A percentile compares a stretch with the other conserved stretches of the same genome.
Conservation (phyloP, 2,888 invertebrate species). For the Drosophila conformis region DNA sequence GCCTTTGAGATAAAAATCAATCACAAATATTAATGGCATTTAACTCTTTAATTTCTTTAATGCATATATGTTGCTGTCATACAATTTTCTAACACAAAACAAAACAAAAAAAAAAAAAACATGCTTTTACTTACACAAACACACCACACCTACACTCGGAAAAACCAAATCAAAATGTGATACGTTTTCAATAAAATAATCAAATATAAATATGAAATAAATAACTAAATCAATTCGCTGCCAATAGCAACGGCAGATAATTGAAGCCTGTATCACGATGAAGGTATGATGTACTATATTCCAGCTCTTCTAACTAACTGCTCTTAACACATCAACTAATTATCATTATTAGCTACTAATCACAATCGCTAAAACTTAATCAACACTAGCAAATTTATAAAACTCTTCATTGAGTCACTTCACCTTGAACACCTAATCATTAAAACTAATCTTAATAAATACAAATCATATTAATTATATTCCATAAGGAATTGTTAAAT, state of each 20-base stretch:
- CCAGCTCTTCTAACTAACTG: slow-evolving; percentile 57
- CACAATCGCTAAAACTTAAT: slow-evolving; percentile 47
- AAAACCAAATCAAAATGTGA: slow-evolving; percentile 63
- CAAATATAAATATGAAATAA: slow-evolving; percentile 54
- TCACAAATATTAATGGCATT: slow-evolving; percentile 60
- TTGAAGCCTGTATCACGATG: slow-evolving; percentile 96
- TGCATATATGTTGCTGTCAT: slow-evolving; percentile 69
- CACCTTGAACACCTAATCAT: slow-evolving; percentile 30
- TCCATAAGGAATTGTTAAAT: slow-evolving; percentile 24
- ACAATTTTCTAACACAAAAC: slow-evolving; percentile 59
- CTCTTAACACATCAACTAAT: slow-evolving; percentile 51
- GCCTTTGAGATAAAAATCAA: slow-evolving; percentile 44
- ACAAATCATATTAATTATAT: slow-evolving; percentile 15
- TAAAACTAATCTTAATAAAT: slow-evolving; percentile 6
- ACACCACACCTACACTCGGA: slow-evolving; percentile 51
- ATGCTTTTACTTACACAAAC: slow-evolving; percentile 63
- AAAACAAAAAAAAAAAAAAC: slow-evolving; percentile 38
- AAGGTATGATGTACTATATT: slow-evolving; percentile 89
- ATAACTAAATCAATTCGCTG: slow-evolving; percentile 85
- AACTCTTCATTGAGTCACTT: slow-evolving; percentile 34
- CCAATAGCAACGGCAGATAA: slow-evolving; percentile 91
- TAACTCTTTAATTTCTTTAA: slow-evolving; percentile 65
- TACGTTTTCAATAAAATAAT: slow-evolving; percentile 70
- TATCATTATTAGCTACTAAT: slow-evolving; percentile 44
- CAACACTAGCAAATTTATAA: slow-evolving; percentile 31